These are phyloP conservation scores for Drosophila colorata DNA, from an alignment of 2,888 invertebrate genomes.

Conservation along the genomic window DNA sequence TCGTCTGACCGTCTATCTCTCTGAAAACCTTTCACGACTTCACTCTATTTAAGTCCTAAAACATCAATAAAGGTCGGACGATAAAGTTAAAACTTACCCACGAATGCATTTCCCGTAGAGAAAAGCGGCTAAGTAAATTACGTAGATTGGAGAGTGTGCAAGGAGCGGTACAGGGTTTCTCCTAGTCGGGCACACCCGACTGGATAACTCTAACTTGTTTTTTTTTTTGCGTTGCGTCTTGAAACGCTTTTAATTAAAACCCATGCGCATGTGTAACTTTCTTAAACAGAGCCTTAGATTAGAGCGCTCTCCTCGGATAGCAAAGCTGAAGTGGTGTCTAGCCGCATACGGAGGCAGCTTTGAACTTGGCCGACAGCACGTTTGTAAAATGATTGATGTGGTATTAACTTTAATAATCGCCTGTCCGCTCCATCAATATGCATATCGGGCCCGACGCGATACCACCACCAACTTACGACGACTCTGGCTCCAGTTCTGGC, in stretches of 20 bases:
- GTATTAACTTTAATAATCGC: slow-evolving; percentile 83
- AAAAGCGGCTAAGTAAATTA: too few species aligned
- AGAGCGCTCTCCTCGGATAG: slow-evolving; percentile 19
- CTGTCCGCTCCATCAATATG: slow-evolving; percentile 57
- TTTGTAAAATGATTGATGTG: slow-evolving; percentile 84
- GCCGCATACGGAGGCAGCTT: slow-evolving; percentile 54
- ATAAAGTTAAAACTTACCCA: too few species aligned
- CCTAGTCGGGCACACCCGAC: too few species aligned
- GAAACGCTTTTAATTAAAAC: slow-evolving; percentile 83
- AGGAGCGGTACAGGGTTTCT: too few species aligned
- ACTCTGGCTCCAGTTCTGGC: slow-evolving; percentile 13
- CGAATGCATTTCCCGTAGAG: too few species aligned
- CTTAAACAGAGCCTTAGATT: slow-evolving; percentile 59
- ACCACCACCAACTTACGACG: slow-evolving; percentile 1
- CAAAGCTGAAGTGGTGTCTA: slow-evolving; percentile 34
- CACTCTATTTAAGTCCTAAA: too few species aligned
- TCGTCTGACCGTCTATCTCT: too few species aligned
- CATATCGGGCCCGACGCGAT: slow-evolving; percentile 29
- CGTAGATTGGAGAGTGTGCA: too few species aligned
- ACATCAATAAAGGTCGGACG: too few species aligned
- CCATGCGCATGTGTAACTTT: slow-evolving; percentile 83
- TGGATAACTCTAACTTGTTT: not conserved
- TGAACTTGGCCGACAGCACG: slow-evolving; percentile 83
- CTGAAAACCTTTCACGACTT: too few species aligned
- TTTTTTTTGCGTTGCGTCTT: slow-evolving; percentile 52